Base-by-base conservation (phyloP, 2,888 invertebrate species). In the Ctenicera cuprea region DNA sequence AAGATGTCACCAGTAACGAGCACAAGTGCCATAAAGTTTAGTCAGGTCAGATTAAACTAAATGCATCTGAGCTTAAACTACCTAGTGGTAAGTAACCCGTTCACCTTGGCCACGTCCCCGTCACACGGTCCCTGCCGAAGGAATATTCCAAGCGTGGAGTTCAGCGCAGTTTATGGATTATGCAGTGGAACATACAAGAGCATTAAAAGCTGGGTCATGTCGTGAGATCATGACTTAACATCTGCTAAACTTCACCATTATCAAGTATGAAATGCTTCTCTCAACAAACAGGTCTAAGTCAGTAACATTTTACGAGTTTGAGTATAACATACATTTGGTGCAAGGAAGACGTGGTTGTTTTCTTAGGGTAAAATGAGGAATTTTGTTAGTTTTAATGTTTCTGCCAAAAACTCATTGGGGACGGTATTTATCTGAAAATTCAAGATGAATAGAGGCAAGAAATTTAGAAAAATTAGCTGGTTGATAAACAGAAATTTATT, bases 111-210 rank as follows among this genome's bases (percentile, higher is more conserved):
- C 48, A 59, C 38, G 59, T 59, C 38, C 38, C 20, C 57, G 12
- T 38, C 59, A 20, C 57, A 33, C 30, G 59, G 14, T 37, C 20
- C 38, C 59, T 20, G 18, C 22, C 59, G 3, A 38, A 59, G 38
- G 14, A 18, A 38, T n/a, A 38, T 18, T 14, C 30, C 38, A 22
- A 59, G 33, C 59, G 59, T 37, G 38, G 59, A 37, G 59, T 37
- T 37, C 59, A 38, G 59, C 59, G 12, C 38, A 59, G 14, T 59
- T 59, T 59, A 59, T 38, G 59, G 59, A 59, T 59, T 59, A 59
- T 59, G 38, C 38, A 38, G 59, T 30, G 11, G 59, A 37, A 20
- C 59, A 20, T 59, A 59, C 20, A 59, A 8, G 59, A 33, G 12
- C 54, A 30, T 7, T 54, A 54, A 54, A 54, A 54, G 54, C 54